A percentile compares a stretch with the other conserved stretches of the same genome.
Conservation (phyloP, 2,888 invertebrate genomes). For the Fabriciana adippe region DNA sequence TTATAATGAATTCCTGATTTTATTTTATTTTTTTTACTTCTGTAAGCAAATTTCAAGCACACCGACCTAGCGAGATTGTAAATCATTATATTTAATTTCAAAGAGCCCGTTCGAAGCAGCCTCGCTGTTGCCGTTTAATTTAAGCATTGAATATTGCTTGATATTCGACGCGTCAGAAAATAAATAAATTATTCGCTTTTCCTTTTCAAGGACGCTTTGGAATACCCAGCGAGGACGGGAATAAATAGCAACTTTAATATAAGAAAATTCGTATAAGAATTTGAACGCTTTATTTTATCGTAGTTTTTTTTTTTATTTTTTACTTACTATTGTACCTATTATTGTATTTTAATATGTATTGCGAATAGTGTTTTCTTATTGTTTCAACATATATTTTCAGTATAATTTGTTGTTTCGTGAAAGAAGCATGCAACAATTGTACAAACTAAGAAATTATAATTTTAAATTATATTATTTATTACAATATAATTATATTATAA, state of each 20-base stretch:
- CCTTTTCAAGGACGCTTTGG: slow-evolving; percentile 22
- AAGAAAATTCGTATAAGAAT: no score
- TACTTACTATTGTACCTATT: background rate
- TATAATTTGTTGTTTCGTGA: no score
- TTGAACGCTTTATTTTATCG: no score
- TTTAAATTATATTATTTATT: no score
- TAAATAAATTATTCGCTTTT: slow-evolving; percentile 31
- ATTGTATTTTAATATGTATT: background rate
- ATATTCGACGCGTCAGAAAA: slow-evolving; percentile 29
- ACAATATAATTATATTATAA: no score
- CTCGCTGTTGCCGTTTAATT: slow-evolving; percentile 29
- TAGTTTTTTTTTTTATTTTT: slow-evolving; percentile 3
- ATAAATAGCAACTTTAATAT: slow-evolving; percentile 1
- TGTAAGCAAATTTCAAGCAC: slow-evolving; percentile 7
- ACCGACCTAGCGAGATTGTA: background rate
- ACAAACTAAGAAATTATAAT: no score
- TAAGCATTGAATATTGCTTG: slow-evolving; percentile 27
- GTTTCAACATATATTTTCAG: no score
- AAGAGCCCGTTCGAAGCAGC: slow-evolving; percentile 22
- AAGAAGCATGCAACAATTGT: no score
- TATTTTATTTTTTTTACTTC: background rate
- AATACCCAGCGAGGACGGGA: slow-evolving; percentile 1
- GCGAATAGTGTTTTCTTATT: no score
- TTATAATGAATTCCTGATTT: background rate
- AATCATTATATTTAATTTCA: slow-evolving; percentile 33